Conservation (phyloP, 2,888 invertebrate genomes). For the Chaetogeoica ovagalla region DNA sequence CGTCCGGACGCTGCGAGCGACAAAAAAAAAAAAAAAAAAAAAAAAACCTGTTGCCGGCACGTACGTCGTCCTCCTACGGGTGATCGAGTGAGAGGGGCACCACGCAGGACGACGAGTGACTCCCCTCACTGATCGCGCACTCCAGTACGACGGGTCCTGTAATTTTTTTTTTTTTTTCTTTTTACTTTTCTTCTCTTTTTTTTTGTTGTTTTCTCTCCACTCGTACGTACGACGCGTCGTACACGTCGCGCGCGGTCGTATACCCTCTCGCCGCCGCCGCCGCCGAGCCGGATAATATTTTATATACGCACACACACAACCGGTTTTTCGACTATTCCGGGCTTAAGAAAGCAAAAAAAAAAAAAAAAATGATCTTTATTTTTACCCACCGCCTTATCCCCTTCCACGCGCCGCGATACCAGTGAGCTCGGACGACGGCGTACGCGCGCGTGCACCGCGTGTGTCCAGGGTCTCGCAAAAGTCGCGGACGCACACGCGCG, state of each 20-base stretch:
- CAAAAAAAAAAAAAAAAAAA: not conserved
- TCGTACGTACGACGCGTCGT: no score
- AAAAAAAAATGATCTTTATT: not conserved
- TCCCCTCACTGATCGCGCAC: no score
- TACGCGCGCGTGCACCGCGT: not conserved
- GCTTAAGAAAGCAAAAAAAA: not conserved
- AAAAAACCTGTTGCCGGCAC: conserved; percentile 42
- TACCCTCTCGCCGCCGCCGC: not conserved
- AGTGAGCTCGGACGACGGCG: no score
- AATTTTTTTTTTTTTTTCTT: no score
- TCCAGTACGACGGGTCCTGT: no score
- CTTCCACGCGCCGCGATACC: no score
- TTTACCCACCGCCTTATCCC: not conserved
- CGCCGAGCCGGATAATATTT: conserved; percentile 27
- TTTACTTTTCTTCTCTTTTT: no score
- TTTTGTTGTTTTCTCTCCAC: not conserved
- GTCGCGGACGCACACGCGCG: not conserved
- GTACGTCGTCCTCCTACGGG: conserved; percentile 1
- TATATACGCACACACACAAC: conserved; percentile 27
- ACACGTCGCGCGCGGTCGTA: no score
- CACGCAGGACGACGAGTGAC: conserved; percentile 15
- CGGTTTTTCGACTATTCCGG: conserved; percentile 37
- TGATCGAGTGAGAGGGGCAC: no score
- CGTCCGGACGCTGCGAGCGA: conserved; percentile 41
- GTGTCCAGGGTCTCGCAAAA: conserved; percentile 29